Percentiles rank a stretch among this genome's conserved stretches.
These are phyloP conservation scores for Nephila pilipes DNA, from an alignment of 1,140 invertebrate genomes.

Conservation along the genomic window DNA sequence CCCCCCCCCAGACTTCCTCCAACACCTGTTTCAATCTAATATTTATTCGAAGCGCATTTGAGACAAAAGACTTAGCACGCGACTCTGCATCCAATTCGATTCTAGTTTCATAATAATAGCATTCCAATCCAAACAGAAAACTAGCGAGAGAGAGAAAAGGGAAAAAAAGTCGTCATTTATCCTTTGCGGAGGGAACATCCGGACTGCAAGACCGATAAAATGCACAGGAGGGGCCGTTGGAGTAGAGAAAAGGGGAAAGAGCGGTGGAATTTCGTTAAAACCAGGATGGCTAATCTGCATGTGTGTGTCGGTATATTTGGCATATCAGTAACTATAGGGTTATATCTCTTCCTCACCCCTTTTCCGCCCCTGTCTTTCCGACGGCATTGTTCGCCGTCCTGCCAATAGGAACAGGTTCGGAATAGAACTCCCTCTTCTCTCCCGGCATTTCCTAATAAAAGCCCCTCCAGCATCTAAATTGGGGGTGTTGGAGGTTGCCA, in stretches of 20 bases:
- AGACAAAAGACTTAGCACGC: conserved; percentile 39
- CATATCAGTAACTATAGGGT: conserved; percentile 70
- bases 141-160: background rate
- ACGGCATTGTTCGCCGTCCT: background rate
- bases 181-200: background rate
- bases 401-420: background rate
- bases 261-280: background rate
- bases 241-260: background rate
- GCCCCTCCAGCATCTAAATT: conserved; percentile 10
- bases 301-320: conserved; percentile 26
- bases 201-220: conserved; percentile 37
- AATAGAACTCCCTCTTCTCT: background rate
- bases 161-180: background rate
- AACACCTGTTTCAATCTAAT: conserved; percentile 22
- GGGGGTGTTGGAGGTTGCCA: conserved; percentile 46
- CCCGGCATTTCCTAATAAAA: conserved; percentile 66
- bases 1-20: background rate
- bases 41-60: conserved; percentile 57
- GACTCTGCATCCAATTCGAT: background rate
- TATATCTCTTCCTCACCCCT: conserved; percentile 2
- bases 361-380: background rate
- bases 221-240: background rate
- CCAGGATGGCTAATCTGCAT: conserved; percentile 43
- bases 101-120: conserved; percentile 43
- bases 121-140: conserved; percentile 41